Evolutionary conservation across 1,140 invertebrate species (phyloP).

Genomic region (Luehdorfia chinensis): DNA sequence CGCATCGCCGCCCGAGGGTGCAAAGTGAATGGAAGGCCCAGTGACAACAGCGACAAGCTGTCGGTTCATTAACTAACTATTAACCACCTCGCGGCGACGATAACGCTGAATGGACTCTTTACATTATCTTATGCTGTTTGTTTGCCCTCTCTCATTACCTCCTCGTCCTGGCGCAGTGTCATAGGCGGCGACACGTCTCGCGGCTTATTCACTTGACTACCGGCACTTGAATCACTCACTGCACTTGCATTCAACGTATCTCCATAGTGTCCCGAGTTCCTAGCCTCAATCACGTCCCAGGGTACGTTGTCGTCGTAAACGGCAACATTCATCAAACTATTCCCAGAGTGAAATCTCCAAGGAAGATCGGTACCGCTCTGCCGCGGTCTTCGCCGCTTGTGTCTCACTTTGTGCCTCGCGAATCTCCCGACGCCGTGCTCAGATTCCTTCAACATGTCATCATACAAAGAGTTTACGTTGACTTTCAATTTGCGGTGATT

Average conservation of each 20-base stretch:
- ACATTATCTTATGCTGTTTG: conserved; percentile 31
- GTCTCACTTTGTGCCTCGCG: conserved; percentile 61
- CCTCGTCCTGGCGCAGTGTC: conserved; percentile 58
- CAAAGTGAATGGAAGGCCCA: conserved; percentile 50
- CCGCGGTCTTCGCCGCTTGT: conserved; percentile 57
- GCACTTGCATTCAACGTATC: conserved; percentile 46
- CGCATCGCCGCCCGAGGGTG: conserved; percentile 50
- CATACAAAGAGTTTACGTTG: conserved; percentile 54
- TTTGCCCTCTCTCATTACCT: conserved; percentile 58
- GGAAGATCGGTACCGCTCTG: conserved; percentile 56
- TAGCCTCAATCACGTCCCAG: conserved; percentile 52
- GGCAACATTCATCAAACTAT: conserved; percentile 46
- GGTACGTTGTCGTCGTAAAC: conserved; percentile 58
- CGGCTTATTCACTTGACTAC: conserved; percentile 36
- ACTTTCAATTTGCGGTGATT: conserved; percentile 53
- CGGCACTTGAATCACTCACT: conserved; percentile 58
- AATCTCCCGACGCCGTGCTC: conserved; percentile 52
- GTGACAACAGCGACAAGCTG: conserved; percentile 40
- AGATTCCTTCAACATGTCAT: conserved; percentile 64
- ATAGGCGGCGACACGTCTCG: conserved; percentile 57
- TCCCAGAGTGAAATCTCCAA: conserved; percentile 60
- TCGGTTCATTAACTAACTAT: conserved; percentile 54
- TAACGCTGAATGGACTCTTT: conserved; percentile 45
- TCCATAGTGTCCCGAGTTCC: conserved; percentile 24
- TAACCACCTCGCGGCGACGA: conserved; percentile 59